These are phyloP conservation scores for Sebastes schlegelii DNA, from an alignment of 2,113 vertebrate species.

Conservation along the genomic window DNA sequence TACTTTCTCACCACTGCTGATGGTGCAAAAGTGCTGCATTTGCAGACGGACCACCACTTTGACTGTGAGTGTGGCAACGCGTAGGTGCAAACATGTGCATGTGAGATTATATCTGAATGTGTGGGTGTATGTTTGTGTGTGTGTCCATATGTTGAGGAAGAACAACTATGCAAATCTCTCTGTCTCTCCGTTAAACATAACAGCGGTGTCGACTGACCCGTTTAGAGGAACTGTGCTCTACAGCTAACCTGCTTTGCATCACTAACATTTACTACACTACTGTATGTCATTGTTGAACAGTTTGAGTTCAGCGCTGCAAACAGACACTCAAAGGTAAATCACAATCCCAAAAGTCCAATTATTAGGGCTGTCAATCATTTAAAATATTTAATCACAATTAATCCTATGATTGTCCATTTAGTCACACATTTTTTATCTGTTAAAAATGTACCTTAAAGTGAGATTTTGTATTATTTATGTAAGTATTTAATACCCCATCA, in stretches of 20 bases:
- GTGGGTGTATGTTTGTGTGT: slow-evolving; percentile 12
- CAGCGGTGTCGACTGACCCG: slow-evolving; percentile 2
- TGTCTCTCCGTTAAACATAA: slow-evolving; percentile 15
- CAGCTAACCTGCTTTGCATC: slow-evolving; percentile 52
- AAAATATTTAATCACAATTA: too few species aligned
- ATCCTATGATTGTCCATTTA: too few species aligned
- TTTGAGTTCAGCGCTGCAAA: neutral
- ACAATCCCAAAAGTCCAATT: too few species aligned
- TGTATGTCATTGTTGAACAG: neutral
- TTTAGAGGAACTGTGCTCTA: slow-evolving; percentile 59
- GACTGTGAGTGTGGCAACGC: neutral
- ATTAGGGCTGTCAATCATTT: too few species aligned
- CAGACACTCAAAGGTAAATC: too few species aligned
- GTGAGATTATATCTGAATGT: neutral
- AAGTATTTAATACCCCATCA: too few species aligned
- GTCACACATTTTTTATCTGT: too few species aligned
- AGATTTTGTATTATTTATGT: too few species aligned
- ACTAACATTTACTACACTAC: neutral
- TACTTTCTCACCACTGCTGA: slow-evolving; percentile 19
- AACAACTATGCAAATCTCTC: slow-evolving; percentile 45
- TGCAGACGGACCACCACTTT: slow-evolving; percentile 3
- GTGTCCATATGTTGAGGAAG: slow-evolving; percentile 34
- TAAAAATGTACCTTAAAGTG: too few species aligned
- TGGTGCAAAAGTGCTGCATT: slow-evolving; percentile 13
- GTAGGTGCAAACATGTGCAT: neutral